Base-by-base conservation (phyloP, 2,113 vertebrate genomes). In the Antechinus flavipes region DNA sequence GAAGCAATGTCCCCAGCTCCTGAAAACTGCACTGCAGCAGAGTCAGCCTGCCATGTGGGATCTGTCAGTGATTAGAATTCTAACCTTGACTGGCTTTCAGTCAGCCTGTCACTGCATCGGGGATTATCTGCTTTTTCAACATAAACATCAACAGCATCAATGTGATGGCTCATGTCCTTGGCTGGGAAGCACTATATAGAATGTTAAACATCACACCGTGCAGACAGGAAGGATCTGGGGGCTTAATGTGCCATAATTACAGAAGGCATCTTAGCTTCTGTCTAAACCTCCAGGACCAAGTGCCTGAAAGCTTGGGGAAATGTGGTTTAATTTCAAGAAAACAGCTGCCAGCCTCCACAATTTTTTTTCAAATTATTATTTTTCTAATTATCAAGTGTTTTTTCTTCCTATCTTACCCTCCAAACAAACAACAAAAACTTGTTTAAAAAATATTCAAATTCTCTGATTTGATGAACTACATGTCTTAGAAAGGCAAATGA, bases 1-100 rank as follows among this genome's bases (percentile, higher is more conserved):
- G 96, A 96, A 98, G 96, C 96, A 97, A 96, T 97, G 96, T 96
- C 94, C 76, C 54, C 96, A 96, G 97, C 96, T 95, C 96, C 94
- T 96, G 95, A 92, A 95, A 93, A 96, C 96, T 96, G 47, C 84
- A 97, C 96, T 93, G 90, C 95, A 94, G 35, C 94, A 50, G 61
- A 91, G 68, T 92, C 94, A 97, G 97, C 94, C 97, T 95, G 89
- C 96, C 96, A 97, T 97, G 97, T 95, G 97, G 98, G 97, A 98
- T 97, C 97, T 97, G 97, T 97, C 98, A 98, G 97, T 96, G 96
- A 98, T 97, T 98, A 98, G 97, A 98, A 97, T 98, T 97, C 94
- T 96, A 97, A 97, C 96, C 91, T 90, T 93, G 89, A 91, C 97
- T 5, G 19, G 96, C 76, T 98, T 98, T 98, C 97, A 97, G 96